Percentiles rank a stretch among this genome's conserved stretches.
These are phyloP conservation scores for Drosophila anomelani DNA, from an alignment of 2,888 invertebrate species.

Conservation along the genomic window DNA sequence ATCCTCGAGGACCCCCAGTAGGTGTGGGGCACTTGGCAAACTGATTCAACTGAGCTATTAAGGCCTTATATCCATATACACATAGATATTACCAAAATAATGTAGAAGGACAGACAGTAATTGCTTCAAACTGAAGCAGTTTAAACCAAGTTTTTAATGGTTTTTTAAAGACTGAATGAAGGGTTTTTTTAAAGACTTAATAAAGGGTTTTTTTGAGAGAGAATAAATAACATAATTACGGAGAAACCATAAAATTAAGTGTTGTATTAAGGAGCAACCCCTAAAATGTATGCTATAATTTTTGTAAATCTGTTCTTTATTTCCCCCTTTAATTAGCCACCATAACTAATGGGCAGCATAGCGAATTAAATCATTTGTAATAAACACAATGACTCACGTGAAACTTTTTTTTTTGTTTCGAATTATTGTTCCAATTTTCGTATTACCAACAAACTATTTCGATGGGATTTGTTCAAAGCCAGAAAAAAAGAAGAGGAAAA, in stretches of 20 bases:
- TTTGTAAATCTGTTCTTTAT: too few relatives aligned
- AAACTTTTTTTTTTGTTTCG: constrained; percentile 8
- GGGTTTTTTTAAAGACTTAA: background rate
- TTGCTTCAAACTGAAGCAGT: background rate
- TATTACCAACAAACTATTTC: constrained; percentile 20
- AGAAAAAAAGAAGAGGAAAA: constrained; percentile 8
- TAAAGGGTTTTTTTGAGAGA: too few relatives aligned
- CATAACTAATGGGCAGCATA: background rate
- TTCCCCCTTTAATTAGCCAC: background rate
- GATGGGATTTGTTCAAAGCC: constrained; percentile 13
- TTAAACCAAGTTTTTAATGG: background rate
- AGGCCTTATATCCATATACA: background rate
- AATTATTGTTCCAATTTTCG: constrained; percentile 22
- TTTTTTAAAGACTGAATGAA: background rate
- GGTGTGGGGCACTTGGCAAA: constrained; percentile 3
- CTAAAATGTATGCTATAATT: background rate
- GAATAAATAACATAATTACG: background rate
- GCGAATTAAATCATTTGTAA: constrained; percentile 1
- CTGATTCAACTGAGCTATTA: constrained; percentile 24
- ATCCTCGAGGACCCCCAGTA: constrained; percentile 2
- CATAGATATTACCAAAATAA: constrained; percentile 29
- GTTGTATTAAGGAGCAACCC: too few relatives aligned
- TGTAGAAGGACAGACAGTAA: background rate
- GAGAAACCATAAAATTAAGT: background rate
- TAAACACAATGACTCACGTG: constrained; percentile 9